These are phyloP conservation scores for Ispidina lecontei DNA, from an alignment of 2,797 vertebrate genomes.

Conservation along the genomic window DNA sequence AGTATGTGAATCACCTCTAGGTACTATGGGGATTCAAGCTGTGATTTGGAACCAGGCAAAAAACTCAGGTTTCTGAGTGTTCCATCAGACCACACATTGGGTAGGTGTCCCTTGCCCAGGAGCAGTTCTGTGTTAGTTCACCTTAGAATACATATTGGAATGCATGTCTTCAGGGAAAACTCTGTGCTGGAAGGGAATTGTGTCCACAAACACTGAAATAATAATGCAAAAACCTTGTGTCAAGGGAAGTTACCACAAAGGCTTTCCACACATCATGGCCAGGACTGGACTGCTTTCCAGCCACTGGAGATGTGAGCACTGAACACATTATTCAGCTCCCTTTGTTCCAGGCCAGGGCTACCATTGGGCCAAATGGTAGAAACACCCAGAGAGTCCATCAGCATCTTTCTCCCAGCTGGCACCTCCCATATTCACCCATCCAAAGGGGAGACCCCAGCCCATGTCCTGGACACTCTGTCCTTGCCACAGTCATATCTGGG, in stretches of 20 bases:
- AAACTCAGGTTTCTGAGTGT: fast-evolving
- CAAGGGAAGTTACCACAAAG: background rate
- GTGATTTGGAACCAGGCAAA: background rate
- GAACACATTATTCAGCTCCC: background rate
- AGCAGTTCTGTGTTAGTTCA: background rate
- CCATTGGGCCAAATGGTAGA: background rate
- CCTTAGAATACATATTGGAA: background rate
- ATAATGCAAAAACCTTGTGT: background rate
- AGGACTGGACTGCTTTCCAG: background rate
- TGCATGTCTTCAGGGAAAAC: background rate
- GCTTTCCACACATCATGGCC: background rate
- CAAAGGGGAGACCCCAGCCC: background rate
- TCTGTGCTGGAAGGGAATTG: background rate
- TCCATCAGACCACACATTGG: background rate
- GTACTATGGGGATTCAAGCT: background rate
- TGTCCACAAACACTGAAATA: fast-evolving
- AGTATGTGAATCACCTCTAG: background rate
- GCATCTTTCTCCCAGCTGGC: background rate
- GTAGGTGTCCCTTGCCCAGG: background rate
- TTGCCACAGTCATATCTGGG: fast-evolving
- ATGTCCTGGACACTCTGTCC: fast-evolving
- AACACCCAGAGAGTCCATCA: background rate
- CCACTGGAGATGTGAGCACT: background rate
- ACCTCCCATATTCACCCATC: background rate
- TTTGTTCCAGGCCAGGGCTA: background rate